phyloP scores from a whole-genome alignment of 2,113 vertebrate genomes.

The Axis porcinus region DNA sequence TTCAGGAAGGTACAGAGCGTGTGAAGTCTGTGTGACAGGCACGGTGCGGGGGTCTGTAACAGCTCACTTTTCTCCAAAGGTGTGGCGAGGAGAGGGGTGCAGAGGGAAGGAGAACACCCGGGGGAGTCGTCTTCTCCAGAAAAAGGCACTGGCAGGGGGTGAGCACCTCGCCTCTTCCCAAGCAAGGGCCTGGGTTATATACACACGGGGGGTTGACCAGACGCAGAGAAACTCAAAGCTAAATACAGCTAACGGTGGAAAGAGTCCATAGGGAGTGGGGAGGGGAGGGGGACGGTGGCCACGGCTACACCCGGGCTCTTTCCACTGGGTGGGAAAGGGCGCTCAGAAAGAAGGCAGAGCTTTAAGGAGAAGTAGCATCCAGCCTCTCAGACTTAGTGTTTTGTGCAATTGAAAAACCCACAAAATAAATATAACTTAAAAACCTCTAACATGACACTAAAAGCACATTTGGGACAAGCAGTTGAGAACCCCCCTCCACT shows the following conservation, averaged over 20 bases:
- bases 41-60: constrained; percentile 54
- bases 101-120: constrained; percentile 9
- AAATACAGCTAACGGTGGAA: constrained; percentile 65
- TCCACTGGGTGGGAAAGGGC: constrained; percentile 43
- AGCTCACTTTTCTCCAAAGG: constrained; percentile 33
- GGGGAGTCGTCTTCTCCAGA: constrained; percentile 37
- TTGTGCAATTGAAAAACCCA: constrained; percentile 81
- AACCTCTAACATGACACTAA: constrained; percentile 77
- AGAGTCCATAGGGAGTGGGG: not conserved
- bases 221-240: constrained; percentile 68
- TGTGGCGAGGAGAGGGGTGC: not conserved
- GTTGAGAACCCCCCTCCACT: constrained; percentile 12
- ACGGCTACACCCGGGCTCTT: constrained; percentile 19
- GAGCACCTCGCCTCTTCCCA: constrained; percentile 37
- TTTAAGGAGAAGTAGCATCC: constrained; percentile 40
- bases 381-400: constrained; percentile 85
- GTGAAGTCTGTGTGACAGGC: constrained; percentile 64
- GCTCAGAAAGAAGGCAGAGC: constrained; percentile 67
- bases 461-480: constrained; percentile 66
- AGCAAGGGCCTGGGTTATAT: constrained; percentile 61
- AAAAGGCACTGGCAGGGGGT: constrained; percentile 60
- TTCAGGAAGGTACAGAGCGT: constrained; percentile 68
- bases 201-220: constrained; percentile 29
- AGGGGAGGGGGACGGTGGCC: not conserved
- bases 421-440: constrained; percentile 87